Base-by-base conservation (phyloP, 2,797 vertebrate species). In the Jordanella pulchra region DNA sequence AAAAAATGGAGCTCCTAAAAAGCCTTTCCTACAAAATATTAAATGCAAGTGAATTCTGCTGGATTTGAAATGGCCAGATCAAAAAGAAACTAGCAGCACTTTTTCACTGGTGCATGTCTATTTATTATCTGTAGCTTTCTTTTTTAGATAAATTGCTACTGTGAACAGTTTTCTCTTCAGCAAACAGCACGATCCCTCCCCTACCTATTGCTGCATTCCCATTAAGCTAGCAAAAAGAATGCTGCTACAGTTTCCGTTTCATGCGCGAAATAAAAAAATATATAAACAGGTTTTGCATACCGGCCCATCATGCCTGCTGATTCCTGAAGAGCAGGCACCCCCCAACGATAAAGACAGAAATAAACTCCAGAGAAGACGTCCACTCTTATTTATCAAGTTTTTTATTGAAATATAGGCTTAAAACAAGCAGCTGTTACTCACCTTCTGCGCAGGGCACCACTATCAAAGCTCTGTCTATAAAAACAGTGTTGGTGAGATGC, bases 391-490 rank as follows among this genome's bases (percentile, higher is more conserved):
- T 63, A 73, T 69, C 4, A 25, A 48, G 15, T 5, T 51, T 45
- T 23, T 63, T 51, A 14, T 14, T 61, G 21, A n/a, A 39, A 61
- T 0, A 14, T 56, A 23, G 14, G 0, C 76, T 70, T 65, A 25
- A 56, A 65, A 50, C 35, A 78, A 55, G 66, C 18, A 7, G 69
- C 13, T 11, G 64, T 23, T 72, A 97, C 98, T 94, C 97, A 99
- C 98, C 98, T 97, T 99, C 98, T 47, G 96, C 97, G 18, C 97
- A 99, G 80, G 98, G 98, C 5, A 99, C 98, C 89, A 99, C 98
- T 94, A 99, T 99, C 90, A 99, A 91, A 95, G 97, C 98, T 97
- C 97, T 95, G 96, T 99, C 98, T 95, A 99, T 96, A 97, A 99
- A 99, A 89, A 99, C 98, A 87, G 97, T 99, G 90, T 99, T 99